Conservation (phyloP, 2,113 vertebrate species). For the Trichechus manatus region DNA sequence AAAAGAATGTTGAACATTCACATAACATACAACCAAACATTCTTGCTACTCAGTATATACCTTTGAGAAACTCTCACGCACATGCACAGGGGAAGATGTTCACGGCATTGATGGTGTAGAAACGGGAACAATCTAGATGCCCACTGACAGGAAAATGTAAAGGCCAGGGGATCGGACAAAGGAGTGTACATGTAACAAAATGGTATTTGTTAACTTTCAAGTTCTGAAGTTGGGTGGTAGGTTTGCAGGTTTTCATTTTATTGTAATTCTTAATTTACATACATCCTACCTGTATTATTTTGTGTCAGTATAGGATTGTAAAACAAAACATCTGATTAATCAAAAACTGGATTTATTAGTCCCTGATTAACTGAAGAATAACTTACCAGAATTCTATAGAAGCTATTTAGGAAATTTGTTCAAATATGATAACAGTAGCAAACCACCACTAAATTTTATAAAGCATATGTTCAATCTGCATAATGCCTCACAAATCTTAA, state of each 20-base stretch:
- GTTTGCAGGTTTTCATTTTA: not conserved
- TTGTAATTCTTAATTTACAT: not conserved
- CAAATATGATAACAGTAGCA: not conserved
- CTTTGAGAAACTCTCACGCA: not conserved
- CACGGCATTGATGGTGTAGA: not conserved
- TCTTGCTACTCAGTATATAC: not conserved
- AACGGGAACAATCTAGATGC: not conserved
- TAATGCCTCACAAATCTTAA: conserved; percentile 20
- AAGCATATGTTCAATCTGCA: conserved; percentile 2
- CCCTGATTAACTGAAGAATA: conserved; percentile 1
- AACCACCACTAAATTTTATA: conserved; percentile 17
- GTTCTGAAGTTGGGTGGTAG: not conserved
- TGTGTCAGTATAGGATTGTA: not conserved
- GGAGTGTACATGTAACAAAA: not conserved
- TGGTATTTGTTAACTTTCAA: not conserved
- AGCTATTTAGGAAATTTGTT: not conserved
- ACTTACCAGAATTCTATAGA: not conserved
- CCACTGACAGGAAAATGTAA: not conserved
- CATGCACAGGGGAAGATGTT: not conserved
- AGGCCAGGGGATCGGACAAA: not conserved
- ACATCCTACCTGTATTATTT: not conserved
- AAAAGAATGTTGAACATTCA: not conserved
- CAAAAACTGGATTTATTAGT: not conserved
- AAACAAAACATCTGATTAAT: conserved; percentile 27
- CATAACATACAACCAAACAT: not conserved